Base-by-base conservation (phyloP, 2,888 invertebrate species). In the Synanthedon vespiformis region DNA sequence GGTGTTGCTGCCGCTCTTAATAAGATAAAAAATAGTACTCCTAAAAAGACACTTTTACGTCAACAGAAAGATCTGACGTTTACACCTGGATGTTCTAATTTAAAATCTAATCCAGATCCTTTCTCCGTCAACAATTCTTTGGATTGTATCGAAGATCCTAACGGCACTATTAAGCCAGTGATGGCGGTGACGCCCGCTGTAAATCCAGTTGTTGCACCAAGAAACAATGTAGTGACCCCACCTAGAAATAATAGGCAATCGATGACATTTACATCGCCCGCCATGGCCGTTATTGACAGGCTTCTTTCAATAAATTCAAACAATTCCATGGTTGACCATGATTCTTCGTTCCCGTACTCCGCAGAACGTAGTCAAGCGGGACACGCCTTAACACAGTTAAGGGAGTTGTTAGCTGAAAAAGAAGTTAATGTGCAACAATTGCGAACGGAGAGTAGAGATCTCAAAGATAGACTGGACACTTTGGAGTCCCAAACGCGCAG, bases 321-420 rank as follows among this genome's bases (percentile, higher is more conserved):
- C 55, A 77, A 68, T 59, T 75, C 85, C 16, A 55, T 70, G 27
- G 51, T 74, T 12, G 67, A 65, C 27, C 69, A 73, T 16, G 78
- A 81, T 40, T 63, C 67, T 40, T 67, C 73, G 13, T 57, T 72
- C 6, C 62, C 66, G 5, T 69, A 68, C 51, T 57, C 63, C 1
- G 68, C 68, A 60, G 77, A 81, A 55, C 73, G 72, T 41, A 68
- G 65, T 47, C 84, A 86, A 63, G 78, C 88, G 12, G 77, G 81
- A 54, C 52, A 71, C 54, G 82, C 79, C 49, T 68, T 86, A 5
- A 71, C 71, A 11, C 80, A 87, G 56, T 66, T 91, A 27, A 78
- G 89, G 61, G 85, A 89, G 57, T 72, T 89, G 48, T 81, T 90
- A 55, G 75, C 89, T 40, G 88, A 89, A 64, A 87, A 89, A 57